Conservation (phyloP, 1,140 invertebrate genomes). For the Drosophila azteca region DNA sequence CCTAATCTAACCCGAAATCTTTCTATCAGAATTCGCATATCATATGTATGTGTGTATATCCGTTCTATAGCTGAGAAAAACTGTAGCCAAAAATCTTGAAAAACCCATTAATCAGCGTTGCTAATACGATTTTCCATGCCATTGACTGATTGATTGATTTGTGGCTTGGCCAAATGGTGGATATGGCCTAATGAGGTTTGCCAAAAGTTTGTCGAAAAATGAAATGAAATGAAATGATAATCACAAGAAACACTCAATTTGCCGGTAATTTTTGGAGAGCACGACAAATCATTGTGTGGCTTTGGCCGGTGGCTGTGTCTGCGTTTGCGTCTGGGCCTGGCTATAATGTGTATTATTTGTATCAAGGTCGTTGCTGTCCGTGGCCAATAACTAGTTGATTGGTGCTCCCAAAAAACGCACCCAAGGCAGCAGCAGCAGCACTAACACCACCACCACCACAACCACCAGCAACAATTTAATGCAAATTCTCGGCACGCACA, state of each 20-base stretch:
- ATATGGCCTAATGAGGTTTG: conserved; percentile 62
- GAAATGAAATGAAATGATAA: conserved; percentile 33
- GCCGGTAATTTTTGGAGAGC: conserved; percentile 44
- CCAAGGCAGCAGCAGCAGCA: conserved; percentile 33
- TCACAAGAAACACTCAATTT: conserved; percentile 42
- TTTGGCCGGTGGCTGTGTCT: background rate
- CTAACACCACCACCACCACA: background rate
- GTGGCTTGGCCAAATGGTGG: conserved; percentile 36
- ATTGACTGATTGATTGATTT: conserved; percentile 61
- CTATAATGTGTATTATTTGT: conserved; percentile 43
- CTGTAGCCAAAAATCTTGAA: background rate
- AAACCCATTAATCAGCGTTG: conserved; percentile 36
- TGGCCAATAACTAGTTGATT: conserved; percentile 52
- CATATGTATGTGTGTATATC: too few relatives aligned
- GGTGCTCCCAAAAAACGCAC: conserved; percentile 58
- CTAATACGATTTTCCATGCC: conserved; percentile 55
- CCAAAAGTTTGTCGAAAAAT: conserved; percentile 40
- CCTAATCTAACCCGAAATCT: background rate
- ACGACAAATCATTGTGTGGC: conserved; percentile 51
- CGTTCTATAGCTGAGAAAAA: background rate
- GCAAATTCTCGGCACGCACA: conserved; percentile 68
- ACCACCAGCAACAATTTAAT: conserved; percentile 23
- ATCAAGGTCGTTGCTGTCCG: conserved; percentile 59
- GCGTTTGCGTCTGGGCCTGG: conserved; percentile 3
- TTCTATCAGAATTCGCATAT: background rate